These are phyloP conservation scores for Hydrozoanthus gracilis DNA, from an alignment of 92 coral and sea anemone genomes.

Conservation along the genomic window DNA sequence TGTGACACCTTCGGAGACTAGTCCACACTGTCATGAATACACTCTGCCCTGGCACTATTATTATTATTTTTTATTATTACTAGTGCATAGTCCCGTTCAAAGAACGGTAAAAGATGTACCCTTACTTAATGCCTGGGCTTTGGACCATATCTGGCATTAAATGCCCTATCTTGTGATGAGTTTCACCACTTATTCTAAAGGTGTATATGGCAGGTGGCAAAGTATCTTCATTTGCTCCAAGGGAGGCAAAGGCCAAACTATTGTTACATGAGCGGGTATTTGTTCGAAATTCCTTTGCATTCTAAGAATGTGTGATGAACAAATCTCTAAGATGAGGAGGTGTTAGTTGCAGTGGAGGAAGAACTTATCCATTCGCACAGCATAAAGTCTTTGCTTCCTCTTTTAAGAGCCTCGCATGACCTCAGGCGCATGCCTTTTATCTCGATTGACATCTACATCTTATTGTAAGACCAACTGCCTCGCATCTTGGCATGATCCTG, in stretches of 20 bases:
- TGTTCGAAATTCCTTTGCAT: not conserved
- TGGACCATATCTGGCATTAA: not conserved
- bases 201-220: not conserved
- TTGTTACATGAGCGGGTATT: not conserved
- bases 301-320: not conserved
- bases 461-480: not conserved
- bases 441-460: not conserved
- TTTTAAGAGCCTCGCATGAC: not conserved
- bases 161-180: not conserved
- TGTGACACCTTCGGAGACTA: too few species aligned
- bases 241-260: not conserved
- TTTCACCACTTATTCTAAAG: not conserved
- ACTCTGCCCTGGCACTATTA: too few species aligned
- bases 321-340: not conserved
- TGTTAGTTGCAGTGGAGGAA: not conserved
- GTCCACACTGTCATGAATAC: too few species aligned
- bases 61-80: too few species aligned
- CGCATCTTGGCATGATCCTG: not conserved
- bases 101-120: not conserved
- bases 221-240: not conserved
- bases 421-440: not conserved
- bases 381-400: not conserved
- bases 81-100: not conserved
- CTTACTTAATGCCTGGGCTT: not conserved
- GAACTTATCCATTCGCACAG: not conserved